phyloP scores from a whole-genome alignment of 2,888 invertebrate species.

The Catocala fraxini region DNA sequence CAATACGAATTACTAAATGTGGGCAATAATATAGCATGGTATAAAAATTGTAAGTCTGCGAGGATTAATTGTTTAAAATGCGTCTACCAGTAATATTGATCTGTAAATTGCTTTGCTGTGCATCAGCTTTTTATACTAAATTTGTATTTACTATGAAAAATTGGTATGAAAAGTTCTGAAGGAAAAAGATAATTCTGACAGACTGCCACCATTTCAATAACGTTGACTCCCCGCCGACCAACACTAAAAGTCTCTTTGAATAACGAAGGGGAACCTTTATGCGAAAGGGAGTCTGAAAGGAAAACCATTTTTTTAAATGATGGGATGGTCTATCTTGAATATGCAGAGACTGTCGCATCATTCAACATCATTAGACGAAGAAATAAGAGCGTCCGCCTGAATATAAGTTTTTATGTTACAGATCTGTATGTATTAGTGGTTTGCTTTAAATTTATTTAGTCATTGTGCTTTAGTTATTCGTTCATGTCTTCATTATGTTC shows the following conservation, averaged over 20 bases:
- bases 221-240: slow-evolving; percentile 61
- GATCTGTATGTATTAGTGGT: slow-evolving; percentile 9
- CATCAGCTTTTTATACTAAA: background rate
- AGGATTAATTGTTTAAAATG: too few relatives aligned
- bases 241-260: slow-evolving; percentile 78
- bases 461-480: background rate
- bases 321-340: slow-evolving; percentile 76
- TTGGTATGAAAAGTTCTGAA: slow-evolving; percentile 44
- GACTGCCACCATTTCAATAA: slow-evolving; percentile 61
- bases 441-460: background rate
- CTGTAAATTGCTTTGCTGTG: too few relatives aligned
- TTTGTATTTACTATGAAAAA: background rate
- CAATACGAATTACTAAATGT: background rate
- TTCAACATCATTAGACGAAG: slow-evolving; percentile 81
- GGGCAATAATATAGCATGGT: too few relatives aligned
- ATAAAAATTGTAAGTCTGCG: too few relatives aligned
- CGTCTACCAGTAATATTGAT: too few relatives aligned
- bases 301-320: slow-evolving; percentile 81
- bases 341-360: slow-evolving; percentile 77
- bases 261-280: slow-evolving; percentile 82
- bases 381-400: slow-evolving; percentile 67
- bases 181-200: slow-evolving; percentile 59
- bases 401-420: slow-evolving; percentile 61
- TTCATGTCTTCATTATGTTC: slow-evolving; percentile 9
- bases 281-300: slow-evolving; percentile 73